These are phyloP conservation scores for Stigmatopora nigra DNA, from an alignment of 2,113 vertebrate species.

Conservation along the genomic window DNA sequence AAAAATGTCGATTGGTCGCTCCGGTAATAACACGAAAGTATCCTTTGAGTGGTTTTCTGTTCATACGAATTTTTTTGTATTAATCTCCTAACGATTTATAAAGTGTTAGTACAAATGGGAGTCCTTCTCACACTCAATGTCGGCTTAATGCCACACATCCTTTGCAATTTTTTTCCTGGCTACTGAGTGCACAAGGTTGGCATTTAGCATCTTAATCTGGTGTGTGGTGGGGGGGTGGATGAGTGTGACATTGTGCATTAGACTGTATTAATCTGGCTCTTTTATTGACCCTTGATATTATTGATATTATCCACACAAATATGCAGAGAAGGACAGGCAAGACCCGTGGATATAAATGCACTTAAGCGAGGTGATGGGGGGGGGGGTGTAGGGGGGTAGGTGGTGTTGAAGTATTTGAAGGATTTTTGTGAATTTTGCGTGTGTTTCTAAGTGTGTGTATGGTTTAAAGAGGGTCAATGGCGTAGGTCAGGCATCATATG, in stretches of 20 bases:
- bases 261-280: constrained; percentile 56
- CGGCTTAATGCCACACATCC: constrained; percentile 48
- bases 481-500: constrained; percentile 79
- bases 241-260: constrained; percentile 65
- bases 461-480: constrained; percentile 81
- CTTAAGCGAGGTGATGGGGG: constrained; percentile 27
- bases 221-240: too few relatives aligned
- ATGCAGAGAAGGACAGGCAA: constrained; percentile 31
- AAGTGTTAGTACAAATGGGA: constrained; percentile 41
- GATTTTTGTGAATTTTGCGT: constrained; percentile 25
- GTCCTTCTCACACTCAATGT: constrained; percentile 44
- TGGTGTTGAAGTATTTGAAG: background rate
- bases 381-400: constrained; percentile 18
- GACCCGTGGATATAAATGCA: constrained; percentile 30
- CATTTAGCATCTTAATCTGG: constrained; percentile 63
- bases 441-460: constrained; percentile 15
- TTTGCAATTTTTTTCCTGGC: constrained; percentile 43
- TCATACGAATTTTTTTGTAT: too few relatives aligned
- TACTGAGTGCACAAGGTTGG: constrained; percentile 47
- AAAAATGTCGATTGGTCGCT: constrained; percentile 8
- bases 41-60: constrained; percentile 32
- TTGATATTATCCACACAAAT: constrained; percentile 58
- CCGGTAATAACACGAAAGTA: constrained; percentile 9
- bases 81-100: constrained; percentile 52
- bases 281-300: constrained; percentile 59